Base-by-base conservation (phyloP, 2,888 invertebrate genomes). In the Yponomeuta evonymella region DNA sequence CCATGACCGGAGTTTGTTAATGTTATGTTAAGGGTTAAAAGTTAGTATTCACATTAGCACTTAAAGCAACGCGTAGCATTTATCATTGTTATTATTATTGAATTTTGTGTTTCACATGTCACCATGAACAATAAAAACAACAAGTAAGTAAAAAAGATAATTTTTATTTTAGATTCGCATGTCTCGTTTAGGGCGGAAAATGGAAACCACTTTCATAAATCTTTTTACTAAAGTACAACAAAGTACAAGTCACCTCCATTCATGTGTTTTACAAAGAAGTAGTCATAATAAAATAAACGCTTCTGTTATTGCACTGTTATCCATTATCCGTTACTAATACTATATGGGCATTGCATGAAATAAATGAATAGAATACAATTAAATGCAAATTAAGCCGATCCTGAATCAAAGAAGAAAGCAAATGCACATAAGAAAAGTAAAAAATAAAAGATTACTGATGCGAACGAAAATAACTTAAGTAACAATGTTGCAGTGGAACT, bases 371-470 rank as follows among this genome's bases (percentile, higher is more conserved):
- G 23, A 23, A 23, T 0, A 23, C 23, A 1, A 23, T 23, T 65
- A 65, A 65, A 65, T 65, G 65, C 65, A 65, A 65, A 30, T 65
- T 15, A 58, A 2, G 51, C 1, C 15, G 51, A 58, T 15, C 51
- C 15, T 15, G 51, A 58, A 58, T 1, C 30, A 29, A 9, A 23
- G 11, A 8, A 29, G 29, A 65, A 65, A 64, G 30, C 30, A 64
- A 65, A 65, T 65, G 65, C 65, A 65, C 65, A 33, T 12, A 65
- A 65, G 29, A 12, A 65, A 65, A 65, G 65, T 33, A 4, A 23
- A 8, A 64, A 64, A 30, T 64, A 12, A 51, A 51, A 58, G 6
- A 1, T 58, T 58, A 12, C 1, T 58, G 12, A 58, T 58, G 3
- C 51, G 12, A 58, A 58, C 51, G 15, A 58, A 12, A 58, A 15